Conservation (phyloP, 2,888 invertebrate species). For the Arctia plantaginis region DNA sequence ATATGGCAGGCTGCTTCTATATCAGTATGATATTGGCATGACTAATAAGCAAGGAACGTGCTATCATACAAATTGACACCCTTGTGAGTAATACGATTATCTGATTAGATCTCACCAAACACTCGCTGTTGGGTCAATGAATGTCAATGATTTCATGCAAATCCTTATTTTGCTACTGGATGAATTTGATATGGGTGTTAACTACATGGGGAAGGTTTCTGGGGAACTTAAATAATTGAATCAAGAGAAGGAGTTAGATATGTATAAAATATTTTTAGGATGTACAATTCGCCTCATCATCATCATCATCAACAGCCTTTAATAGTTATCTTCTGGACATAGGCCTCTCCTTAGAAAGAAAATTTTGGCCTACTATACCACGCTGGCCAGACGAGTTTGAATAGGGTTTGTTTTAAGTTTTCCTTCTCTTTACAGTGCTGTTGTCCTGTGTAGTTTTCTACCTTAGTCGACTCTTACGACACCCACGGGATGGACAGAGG, state of each 20-base stretch:
- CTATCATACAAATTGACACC: constrained; percentile 9
- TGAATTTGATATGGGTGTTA: background rate
- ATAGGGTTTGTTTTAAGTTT: too few relatives aligned
- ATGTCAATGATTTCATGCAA: constrained; percentile 1
- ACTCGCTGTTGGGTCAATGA: background rate
- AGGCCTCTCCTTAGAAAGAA: too few relatives aligned
- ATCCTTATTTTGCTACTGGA: background rate
- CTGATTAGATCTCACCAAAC: constrained; percentile 12
- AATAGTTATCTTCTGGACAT: too few relatives aligned
- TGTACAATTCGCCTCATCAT: too few relatives aligned
- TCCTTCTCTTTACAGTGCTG: too few relatives aligned
- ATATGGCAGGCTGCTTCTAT: too few relatives aligned
- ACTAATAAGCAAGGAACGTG: constrained; percentile 2
- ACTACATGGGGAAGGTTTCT: background rate
- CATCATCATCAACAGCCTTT: too few relatives aligned
- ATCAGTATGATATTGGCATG: background rate
- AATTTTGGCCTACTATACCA: too few relatives aligned
- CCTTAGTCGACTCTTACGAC: too few relatives aligned
- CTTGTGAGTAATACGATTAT: constrained; percentile 11
- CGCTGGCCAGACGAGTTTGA: too few relatives aligned
- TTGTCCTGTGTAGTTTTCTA: too few relatives aligned
- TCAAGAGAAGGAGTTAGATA: background rate
- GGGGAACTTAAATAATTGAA: background rate
- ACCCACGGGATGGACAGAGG: too few relatives aligned
- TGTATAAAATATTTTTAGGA: background rate